phyloP scores from a whole-genome alignment of 2,797 vertebrate species.

The Crypturellus tataupa region DNA sequence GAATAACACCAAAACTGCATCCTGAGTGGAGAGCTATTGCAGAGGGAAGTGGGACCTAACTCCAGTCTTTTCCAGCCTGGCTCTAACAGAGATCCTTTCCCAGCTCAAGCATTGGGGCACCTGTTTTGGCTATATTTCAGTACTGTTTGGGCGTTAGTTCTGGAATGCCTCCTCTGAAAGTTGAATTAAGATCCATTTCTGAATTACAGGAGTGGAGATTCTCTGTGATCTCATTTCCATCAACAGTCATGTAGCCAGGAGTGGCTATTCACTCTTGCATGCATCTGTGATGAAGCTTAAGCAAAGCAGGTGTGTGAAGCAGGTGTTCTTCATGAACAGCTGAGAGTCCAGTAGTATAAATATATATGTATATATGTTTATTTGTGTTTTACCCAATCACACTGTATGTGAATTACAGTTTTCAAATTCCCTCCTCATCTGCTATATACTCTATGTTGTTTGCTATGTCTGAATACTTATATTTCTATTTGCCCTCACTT shows the following conservation, averaged over 20 bases:
- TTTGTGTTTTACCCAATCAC: not conserved
- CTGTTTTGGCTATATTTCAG: not conserved
- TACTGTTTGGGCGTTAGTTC: not conserved
- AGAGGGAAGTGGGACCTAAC: not conserved
- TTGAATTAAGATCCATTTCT: not conserved
- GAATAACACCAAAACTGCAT: not conserved
- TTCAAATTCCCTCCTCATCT: not conserved
- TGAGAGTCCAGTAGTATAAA: not conserved
- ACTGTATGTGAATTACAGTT: not conserved
- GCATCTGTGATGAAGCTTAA: not conserved
- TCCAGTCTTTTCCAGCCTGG: not conserved
- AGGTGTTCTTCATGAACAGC: not conserved
- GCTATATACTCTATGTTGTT: not conserved
- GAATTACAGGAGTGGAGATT: not conserved
- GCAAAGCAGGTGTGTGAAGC: not conserved
- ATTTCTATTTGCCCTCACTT: not conserved
- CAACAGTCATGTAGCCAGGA: not conserved
- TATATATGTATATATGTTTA: not conserved
- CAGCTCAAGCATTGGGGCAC: not conserved
- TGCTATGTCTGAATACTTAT: not conserved
- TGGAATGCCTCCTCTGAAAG: accelerated
- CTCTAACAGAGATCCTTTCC: not conserved
- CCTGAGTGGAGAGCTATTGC: not conserved
- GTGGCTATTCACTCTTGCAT: not conserved
- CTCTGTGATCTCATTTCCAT: not conserved